phyloP scores from a whole-genome alignment of 2,113 vertebrate species.

The Cephalopterus ornatus region DNA sequence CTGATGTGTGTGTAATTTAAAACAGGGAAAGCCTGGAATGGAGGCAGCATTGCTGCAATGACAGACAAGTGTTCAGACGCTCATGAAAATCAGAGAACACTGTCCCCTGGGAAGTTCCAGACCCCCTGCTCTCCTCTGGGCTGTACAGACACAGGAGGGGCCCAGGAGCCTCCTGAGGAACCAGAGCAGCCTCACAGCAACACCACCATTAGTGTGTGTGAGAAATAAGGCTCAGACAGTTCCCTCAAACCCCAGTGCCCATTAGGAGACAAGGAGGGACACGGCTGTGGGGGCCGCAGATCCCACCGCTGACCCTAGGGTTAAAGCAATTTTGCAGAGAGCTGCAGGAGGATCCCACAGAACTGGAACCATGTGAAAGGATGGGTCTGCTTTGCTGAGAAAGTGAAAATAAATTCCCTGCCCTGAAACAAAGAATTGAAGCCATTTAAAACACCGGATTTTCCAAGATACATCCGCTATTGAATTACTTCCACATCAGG shows the following conservation, averaged over 20 bases:
- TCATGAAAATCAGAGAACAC: neutral
- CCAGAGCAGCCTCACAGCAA: neutral
- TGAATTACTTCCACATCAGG: neutral
- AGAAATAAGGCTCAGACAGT: neutral
- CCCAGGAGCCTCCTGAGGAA: neutral
- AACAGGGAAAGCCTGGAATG: neutral
- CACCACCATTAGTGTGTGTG: neutral
- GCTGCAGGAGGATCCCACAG: neutral
- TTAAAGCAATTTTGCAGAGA: neutral
- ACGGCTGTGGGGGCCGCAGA: neutral
- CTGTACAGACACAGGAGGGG: rapidly evolving
- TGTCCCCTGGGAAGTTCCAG: neutral
- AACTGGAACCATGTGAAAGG: neutral
- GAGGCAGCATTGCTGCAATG: neutral
- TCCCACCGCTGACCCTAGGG: neutral
- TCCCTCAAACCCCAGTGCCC: neutral
- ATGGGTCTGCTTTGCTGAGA: neutral
- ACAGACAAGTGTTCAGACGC: neutral
- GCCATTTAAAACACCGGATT: neutral
- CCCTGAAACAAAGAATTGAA: neutral
- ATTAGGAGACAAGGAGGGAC: neutral
- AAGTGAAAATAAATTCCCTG: neutral
- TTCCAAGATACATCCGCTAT: neutral
- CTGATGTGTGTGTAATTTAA: neutral
- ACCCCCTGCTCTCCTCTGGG: neutral